phyloP scores from a whole-genome alignment of 2,888 invertebrate species.

The Cryptus viduatorius region DNA sequence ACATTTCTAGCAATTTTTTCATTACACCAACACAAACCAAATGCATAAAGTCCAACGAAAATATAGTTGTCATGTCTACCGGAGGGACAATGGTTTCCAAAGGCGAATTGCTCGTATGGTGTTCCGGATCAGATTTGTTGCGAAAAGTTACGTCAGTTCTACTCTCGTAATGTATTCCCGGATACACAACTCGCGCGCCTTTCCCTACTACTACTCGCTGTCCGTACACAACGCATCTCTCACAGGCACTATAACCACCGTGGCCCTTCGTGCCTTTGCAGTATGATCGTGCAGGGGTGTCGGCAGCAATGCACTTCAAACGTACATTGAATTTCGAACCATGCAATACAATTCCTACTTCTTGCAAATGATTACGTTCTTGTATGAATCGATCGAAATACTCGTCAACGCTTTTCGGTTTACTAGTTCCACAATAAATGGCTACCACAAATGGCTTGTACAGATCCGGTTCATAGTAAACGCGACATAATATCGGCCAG shows the following conservation, averaged over 20 bases:
- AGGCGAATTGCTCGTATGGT: no score
- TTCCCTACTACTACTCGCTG: neutral
- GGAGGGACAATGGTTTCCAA: no score
- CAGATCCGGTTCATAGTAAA: conserved; percentile 52
- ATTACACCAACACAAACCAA: no score
- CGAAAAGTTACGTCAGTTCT: no score
- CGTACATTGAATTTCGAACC: conserved; percentile 44
- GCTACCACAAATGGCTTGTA: conserved; percentile 69
- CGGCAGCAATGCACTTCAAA: conserved; percentile 67
- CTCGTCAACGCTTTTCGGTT: conserved; percentile 57
- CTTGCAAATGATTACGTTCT: conserved; percentile 61
- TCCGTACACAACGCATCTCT: conserved; percentile 65
- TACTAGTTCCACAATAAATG: conserved; percentile 58
- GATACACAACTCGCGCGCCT: no score
- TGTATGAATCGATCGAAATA: conserved; percentile 61
- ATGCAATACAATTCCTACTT: conserved; percentile 52
- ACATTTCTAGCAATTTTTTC: no score
- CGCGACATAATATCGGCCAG: conserved; percentile 68
- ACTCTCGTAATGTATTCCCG: no score
- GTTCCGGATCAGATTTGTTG: no score
- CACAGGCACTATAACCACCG: conserved; percentile 65
- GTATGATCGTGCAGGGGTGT: conserved; percentile 65
- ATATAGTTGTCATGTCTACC: no score
- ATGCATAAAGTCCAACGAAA: no score
- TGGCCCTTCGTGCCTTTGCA: conserved; percentile 67